Conservation (phyloP, 1,140 invertebrate genomes). For the Aricia agestis region DNA sequence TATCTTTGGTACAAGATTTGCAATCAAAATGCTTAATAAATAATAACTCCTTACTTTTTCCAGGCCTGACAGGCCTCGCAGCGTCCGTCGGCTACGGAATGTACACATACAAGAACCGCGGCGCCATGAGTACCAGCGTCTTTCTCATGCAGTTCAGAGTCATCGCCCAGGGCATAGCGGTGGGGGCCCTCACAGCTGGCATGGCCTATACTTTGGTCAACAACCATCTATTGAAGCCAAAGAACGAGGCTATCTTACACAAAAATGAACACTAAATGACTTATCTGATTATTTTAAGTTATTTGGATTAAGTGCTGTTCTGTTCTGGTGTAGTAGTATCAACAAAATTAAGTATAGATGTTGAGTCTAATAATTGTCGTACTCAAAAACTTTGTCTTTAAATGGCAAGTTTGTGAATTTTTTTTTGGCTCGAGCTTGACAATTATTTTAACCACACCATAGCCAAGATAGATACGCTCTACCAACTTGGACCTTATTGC, state of each 20-base stretch:
- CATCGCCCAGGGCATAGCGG: conserved; percentile 86
- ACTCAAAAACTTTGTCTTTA: too few species aligned
- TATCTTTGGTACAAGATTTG: too few species aligned
- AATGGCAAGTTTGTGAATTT: too few species aligned
- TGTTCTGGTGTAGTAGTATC: too few species aligned
- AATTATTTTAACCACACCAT: too few species aligned
- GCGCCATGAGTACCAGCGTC: conserved; percentile 85
- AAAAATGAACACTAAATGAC: conserved; percentile 36
- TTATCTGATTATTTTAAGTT: not conserved
- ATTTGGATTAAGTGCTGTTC: not conserved
- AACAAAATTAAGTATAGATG: too few species aligned
- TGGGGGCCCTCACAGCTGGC: conserved; percentile 83
- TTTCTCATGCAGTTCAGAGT: conserved; percentile 91
- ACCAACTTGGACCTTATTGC: too few species aligned
- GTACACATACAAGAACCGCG: conserved; percentile 84
- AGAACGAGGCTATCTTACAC: conserved; percentile 27
- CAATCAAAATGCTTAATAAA: too few species aligned
- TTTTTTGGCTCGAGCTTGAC: too few species aligned
- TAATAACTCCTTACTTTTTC: conserved; percentile 34
- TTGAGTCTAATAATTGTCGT: too few species aligned
- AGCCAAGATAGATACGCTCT: too few species aligned
- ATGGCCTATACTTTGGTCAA: conserved; percentile 78
- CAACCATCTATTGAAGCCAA: conserved; percentile 48
- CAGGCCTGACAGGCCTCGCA: conserved; percentile 83
- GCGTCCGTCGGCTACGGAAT: conserved; percentile 81